Evolutionary conservation across 2,113 vertebrate genomes (phyloP), one percentile per base, ranked within the genome.

Genomic region (Arvicanthis niloticus): DNA sequence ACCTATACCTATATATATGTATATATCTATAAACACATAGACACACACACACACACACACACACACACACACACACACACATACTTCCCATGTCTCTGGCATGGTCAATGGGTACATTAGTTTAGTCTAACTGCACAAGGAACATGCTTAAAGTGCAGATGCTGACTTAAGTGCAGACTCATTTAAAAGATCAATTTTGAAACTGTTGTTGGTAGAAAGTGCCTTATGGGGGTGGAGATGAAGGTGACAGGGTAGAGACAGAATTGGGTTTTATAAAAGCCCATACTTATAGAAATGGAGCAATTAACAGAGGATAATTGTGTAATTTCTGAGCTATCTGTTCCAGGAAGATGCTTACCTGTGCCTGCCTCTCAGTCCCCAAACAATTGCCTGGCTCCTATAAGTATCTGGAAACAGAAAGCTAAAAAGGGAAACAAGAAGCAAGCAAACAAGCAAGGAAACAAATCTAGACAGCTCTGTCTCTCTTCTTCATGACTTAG

Each of bases 181-280:
- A 94, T 91, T 96, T 92, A 92, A 93, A 89, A 97, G 96, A 96
- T 96, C 93, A 97, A 85, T 92, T 96, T 91, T 95, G 87, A 96
- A 94, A 85, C 80, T 80, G 67, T 48, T 90, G 95, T 93, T 94
- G 68, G 86, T 87, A 51, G 93, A 87, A 93, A 93, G 94, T 86
- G 92, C 62, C 68, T 92, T 84, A 42, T 82, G 78, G 91, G 81
- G 62, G 84, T 92, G 73, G 89, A 95, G 88, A 60, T 0, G 76
- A 72, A 37, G 60, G 45, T 0, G 51, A 77, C 4, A 3, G 37
- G 26, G 56, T n/a, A 56, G 93, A 94, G 84, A 67, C n/a, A 86
- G 62, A 62, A 51, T 42, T 86, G 72, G 11, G 40, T 58, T 92
- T 95, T 62, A 72, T 65, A 62, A 78, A 96, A 90, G 65, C 24